Percentiles rank a stretch among this genome's conserved stretches.
phyloP scores from a whole-genome alignment of 2,113 vertebrate species.

The Egretta garzetta region DNA sequence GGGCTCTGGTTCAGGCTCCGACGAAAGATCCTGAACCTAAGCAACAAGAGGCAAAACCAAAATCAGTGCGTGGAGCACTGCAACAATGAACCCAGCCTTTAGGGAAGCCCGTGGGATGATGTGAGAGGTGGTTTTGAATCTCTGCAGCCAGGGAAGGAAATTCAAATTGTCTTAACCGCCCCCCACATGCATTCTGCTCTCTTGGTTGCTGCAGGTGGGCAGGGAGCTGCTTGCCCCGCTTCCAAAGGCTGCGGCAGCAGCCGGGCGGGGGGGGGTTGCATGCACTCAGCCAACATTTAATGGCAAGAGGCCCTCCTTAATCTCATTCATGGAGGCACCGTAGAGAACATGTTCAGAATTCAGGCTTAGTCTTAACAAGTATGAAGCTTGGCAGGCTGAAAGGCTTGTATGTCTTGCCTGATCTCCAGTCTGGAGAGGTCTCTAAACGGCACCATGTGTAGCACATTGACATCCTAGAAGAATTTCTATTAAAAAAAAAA shows the following conservation, averaged over 20 bases:
- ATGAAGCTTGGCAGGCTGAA: conserved; percentile 40
- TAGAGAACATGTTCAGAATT: not conserved
- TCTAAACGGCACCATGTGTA: not conserved
- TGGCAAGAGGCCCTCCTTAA: not conserved
- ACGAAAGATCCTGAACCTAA: not conserved
- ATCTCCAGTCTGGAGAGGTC: conserved; percentile 50
- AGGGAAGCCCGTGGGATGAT: not conserved
- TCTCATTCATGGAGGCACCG: not conserved
- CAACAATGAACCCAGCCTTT: not conserved
- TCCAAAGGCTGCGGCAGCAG: not conserved
- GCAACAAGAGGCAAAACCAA: not conserved
- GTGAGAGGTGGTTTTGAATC: not conserved
- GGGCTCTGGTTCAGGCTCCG: not conserved
- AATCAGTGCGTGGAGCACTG: rapidly evolving
- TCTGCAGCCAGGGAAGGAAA: not conserved
- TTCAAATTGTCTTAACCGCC: not conserved
- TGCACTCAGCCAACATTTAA: not conserved
- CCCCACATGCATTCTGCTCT: rapidly evolving
- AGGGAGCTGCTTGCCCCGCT: not conserved
- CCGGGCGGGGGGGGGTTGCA: rapidly evolving
- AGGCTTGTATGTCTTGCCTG: conserved; percentile 43
- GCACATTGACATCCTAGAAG: not conserved
- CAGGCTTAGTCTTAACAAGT: conserved; percentile 1
- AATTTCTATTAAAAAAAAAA: not conserved
- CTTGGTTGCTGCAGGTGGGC: not conserved